Conservation (phyloP, 2,888 invertebrate genomes). For the Acheta domesticus region DNA sequence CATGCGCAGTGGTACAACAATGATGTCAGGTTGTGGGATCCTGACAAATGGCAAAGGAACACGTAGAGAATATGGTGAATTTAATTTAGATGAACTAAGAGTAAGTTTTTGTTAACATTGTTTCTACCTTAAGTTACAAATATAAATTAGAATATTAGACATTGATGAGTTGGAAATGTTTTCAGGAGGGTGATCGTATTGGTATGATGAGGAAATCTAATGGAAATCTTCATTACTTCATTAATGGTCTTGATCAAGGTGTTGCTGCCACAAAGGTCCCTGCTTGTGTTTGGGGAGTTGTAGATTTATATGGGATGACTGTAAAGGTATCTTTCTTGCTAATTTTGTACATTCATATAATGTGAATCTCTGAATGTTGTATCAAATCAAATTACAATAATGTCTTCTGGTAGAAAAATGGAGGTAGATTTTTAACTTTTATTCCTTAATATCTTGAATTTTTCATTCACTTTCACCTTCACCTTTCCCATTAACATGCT, state of each 20-base stretch:
- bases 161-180: no score
- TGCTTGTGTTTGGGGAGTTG: slow-evolving; percentile 84
- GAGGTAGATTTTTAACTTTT: no score
- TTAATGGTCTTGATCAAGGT: slow-evolving; percentile 90
- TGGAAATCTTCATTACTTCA: slow-evolving; percentile 86
- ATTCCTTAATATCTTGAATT: no score
- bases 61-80: slow-evolving; percentile 85
- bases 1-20: slow-evolving; percentile 84
- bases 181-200: slow-evolving; percentile 82
- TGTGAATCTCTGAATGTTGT: no score
- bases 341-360: background rate
- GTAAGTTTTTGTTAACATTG: slow-evolving; percentile 50
- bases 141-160: no score
- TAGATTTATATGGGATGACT: slow-evolving; percentile 93
- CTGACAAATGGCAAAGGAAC: slow-evolving; percentile 95
- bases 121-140: background rate
- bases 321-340: slow-evolving; percentile 58
- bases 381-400: no score
- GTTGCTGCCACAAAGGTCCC: slow-evolving; percentile 82
- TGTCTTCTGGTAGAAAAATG: no score
- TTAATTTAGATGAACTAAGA: slow-evolving; percentile 87
- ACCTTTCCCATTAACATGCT: no score
- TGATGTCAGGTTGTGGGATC: slow-evolving; percentile 98
- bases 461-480: no score
- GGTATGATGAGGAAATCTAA: slow-evolving; percentile 84